A percentile compares a stretch with the other conserved stretches of the same genome.
phyloP scores from a whole-genome alignment of 2,888 invertebrate species.

The Ectemnius lituratus region DNA sequence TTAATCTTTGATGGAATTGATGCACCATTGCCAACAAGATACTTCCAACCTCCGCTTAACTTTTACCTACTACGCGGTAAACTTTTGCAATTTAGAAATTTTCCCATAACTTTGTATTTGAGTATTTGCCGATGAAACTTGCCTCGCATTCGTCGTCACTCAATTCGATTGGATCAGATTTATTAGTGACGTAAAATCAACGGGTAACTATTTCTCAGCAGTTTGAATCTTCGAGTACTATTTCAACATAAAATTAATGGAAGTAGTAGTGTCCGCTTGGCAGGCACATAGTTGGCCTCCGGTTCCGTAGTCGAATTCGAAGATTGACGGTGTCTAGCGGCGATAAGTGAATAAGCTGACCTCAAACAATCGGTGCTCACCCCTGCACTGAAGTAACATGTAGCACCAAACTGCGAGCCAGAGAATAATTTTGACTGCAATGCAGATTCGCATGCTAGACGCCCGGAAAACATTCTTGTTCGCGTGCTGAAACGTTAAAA shows the following conservation, averaged over 20 bases:
- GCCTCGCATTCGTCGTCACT: no score
- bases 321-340: conserved; percentile 44
- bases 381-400: conserved; percentile 23
- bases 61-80: neutral
- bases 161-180: no score
- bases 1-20: conserved; percentile 16
- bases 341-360: conserved; percentile 48
- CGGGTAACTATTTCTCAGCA: no score
- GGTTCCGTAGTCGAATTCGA: conserved; percentile 35
- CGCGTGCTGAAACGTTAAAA: conserved; percentile 55
- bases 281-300: conserved; percentile 8
- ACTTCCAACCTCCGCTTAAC: neutral
- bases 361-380: conserved; percentile 46
- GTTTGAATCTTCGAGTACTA: no score
- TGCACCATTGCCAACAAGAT: neutral
- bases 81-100: conserved; percentile 3
- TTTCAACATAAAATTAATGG: no score
- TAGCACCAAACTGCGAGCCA: conserved; percentile 41
- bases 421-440: conserved; percentile 62
- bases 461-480: conserved; percentile 28
- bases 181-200: no score
- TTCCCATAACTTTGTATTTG: neutral
- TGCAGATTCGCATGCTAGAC: conserved; percentile 67
- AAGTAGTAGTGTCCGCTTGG: no score
- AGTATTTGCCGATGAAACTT: no score